Conservation (phyloP, 1,140 invertebrate species). For the Aradophagus sp. region DNA sequence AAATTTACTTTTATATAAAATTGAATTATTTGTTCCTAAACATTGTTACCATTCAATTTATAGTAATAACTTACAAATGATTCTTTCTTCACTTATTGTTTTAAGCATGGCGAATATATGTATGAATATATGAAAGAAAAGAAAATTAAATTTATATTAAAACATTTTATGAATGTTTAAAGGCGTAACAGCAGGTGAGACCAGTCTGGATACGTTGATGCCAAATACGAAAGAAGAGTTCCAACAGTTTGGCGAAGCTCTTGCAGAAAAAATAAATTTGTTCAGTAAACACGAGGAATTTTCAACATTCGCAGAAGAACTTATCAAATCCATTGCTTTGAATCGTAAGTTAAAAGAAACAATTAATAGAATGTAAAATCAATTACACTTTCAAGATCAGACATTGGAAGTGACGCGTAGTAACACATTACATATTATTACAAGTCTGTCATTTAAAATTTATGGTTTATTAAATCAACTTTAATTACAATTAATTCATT, state of each 20-base stretch:
- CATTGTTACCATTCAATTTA: too few species aligned
- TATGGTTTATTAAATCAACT: too few species aligned
- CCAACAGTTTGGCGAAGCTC: constrained; percentile 82
- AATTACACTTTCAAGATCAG: constrained; percentile 2
- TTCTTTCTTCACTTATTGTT: too few species aligned
- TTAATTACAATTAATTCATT: too few species aligned
- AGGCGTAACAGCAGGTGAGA: constrained; percentile 76
- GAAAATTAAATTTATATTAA: constrained; percentile 2
- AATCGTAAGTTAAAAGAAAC: constrained; percentile 84
- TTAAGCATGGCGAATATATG: too few species aligned
- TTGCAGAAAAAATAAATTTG: constrained; percentile 82
- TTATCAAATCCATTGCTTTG: constrained; percentile 85
- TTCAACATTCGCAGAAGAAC: constrained; percentile 84
- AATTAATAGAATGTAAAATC: constrained; percentile 2
- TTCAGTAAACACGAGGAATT: constrained; percentile 84
- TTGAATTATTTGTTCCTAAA: too few species aligned
- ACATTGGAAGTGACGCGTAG: too few species aligned
- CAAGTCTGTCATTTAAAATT: too few species aligned
- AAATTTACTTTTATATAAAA: too few species aligned
- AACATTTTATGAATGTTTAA: constrained; percentile 58
- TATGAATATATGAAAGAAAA: too few species aligned
- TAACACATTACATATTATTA: too few species aligned
- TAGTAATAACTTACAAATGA: too few species aligned
- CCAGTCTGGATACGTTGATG: constrained; percentile 80
- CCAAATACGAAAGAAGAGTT: constrained; percentile 88